Percentiles rank a stretch among this genome's conserved stretches.
phyloP scores from a whole-genome alignment of 2,113 vertebrate species.

The Oreochromis niloticus region DNA sequence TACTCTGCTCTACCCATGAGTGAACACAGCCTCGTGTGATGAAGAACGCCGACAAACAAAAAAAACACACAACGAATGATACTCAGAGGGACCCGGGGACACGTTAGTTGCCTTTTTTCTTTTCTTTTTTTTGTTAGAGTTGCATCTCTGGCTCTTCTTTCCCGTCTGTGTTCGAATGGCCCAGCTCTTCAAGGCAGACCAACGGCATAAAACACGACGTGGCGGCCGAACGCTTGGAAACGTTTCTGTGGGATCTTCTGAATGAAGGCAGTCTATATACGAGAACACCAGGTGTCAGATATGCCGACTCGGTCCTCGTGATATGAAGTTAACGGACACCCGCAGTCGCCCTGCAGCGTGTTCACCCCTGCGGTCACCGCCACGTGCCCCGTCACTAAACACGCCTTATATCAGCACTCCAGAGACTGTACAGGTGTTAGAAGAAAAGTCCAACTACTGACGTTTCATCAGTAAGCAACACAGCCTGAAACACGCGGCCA shows the following conservation, averaged over 20 bases:
- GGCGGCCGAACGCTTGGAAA: not conserved
- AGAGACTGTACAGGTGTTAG: not conserved
- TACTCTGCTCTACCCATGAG: not conserved
- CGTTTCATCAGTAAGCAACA: not conserved
- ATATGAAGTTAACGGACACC: constrained; percentile 6
- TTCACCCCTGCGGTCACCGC: not conserved
- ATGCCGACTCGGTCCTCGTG: constrained; percentile 6
- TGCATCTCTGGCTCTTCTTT: constrained; percentile 1
- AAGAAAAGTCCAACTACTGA: not conserved
- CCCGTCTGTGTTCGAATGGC: not conserved
- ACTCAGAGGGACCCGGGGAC: not conserved
- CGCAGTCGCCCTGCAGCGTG: not conserved
- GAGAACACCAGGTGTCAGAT: not conserved
- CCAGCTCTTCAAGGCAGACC: not conserved
- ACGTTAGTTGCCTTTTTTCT: not conserved
- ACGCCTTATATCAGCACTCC: not conserved
- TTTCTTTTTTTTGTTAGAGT: not conserved
- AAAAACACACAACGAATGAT: not conserved
- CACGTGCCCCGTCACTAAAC: not conserved
- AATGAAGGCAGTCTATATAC: constrained; percentile 45
- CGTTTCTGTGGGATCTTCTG: not conserved
- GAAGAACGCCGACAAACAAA: not conserved
- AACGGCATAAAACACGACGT: not conserved
- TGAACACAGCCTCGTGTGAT: not conserved
- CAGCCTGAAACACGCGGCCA: not conserved